Conservation (phyloP, 2,797 vertebrate species). For the Diplodus sargus region DNA sequence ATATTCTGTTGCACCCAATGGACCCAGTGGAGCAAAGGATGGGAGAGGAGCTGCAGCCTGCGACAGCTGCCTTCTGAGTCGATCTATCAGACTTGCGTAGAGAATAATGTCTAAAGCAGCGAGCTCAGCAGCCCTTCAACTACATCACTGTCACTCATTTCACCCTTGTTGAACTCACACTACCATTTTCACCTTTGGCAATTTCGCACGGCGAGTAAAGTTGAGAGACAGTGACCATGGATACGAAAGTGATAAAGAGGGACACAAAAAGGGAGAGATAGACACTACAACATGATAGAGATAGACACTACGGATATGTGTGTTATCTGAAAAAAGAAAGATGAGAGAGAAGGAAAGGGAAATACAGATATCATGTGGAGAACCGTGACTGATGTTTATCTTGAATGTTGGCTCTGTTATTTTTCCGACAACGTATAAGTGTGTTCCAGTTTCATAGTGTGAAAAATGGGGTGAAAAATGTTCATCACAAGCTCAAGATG, state of each 20-base stretch:
- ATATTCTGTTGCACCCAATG: constrained; percentile 23
- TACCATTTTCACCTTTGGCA: constrained; percentile 69
- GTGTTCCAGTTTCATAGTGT: no score
- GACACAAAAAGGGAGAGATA: constrained; percentile 16
- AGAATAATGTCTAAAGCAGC: constrained; percentile 41
- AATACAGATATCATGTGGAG: background rate
- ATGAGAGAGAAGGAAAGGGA: background rate
- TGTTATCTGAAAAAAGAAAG: constrained; percentile 13
- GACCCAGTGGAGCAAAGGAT: constrained; percentile 33
- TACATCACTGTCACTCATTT: constrained; percentile 62
- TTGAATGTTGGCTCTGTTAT: no score
- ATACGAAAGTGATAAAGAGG: constrained; percentile 53
- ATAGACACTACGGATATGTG: constrained; percentile 13
- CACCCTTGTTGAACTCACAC: constrained; percentile 61
- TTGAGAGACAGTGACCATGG: constrained; percentile 57
- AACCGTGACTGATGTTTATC: background rate
- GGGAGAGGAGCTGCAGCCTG: constrained; percentile 5
- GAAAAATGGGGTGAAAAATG: background rate
- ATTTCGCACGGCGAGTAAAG: constrained; percentile 52
- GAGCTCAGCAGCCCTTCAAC: constrained; percentile 61
- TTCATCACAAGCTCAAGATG: background rate
- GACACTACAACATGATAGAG: background rate
- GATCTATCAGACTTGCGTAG: constrained; percentile 38
- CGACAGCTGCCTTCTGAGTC: constrained; percentile 37
- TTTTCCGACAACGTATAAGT: no score